phyloP scores from a whole-genome alignment of 2,888 invertebrate species.

The Diarsia dahlii region DNA sequence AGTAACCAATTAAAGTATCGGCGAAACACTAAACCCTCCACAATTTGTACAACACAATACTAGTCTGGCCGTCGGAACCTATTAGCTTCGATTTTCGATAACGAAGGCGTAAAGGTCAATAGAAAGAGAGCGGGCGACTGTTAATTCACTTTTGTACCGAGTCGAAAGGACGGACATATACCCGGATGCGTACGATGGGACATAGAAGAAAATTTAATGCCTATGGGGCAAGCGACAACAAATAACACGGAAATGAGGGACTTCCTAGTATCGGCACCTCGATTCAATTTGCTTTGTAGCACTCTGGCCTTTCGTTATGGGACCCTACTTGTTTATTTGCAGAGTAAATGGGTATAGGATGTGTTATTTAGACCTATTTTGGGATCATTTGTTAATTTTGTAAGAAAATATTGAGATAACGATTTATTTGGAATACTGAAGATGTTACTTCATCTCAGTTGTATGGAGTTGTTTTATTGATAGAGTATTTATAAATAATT shows the following conservation, averaged over 20 bases:
- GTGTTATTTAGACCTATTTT: conserved; percentile 42
- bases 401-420: neutral
- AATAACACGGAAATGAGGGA: conserved; percentile 88
- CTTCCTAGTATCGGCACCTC: conserved; percentile 87
- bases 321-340: conserved; percentile 66
- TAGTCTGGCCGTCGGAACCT: conserved; percentile 68
- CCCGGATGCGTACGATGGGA: conserved; percentile 79
- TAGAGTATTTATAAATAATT: neutral
- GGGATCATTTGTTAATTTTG: neutral
- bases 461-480: neutral
- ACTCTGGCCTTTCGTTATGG: conserved; percentile 69
- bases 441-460: neutral
- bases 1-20: conserved; percentile 52
- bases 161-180: conserved; percentile 77
- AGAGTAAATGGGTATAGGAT: conserved; percentile 50
- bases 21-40: conserved; percentile 27
- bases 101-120: conserved; percentile 78
- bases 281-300: conserved; percentile 85
- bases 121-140: conserved; percentile 76
- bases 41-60: conserved; percentile 53
- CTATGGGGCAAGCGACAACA: conserved; percentile 81
- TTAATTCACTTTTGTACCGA: conserved; percentile 82
- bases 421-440: neutral
- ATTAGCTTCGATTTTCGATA: conserved; percentile 77
- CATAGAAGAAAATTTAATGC: conserved; percentile 85